Base-by-base conservation (phyloP, 2,797 vertebrate genomes). In the Hyperoplus immaculatus region DNA sequence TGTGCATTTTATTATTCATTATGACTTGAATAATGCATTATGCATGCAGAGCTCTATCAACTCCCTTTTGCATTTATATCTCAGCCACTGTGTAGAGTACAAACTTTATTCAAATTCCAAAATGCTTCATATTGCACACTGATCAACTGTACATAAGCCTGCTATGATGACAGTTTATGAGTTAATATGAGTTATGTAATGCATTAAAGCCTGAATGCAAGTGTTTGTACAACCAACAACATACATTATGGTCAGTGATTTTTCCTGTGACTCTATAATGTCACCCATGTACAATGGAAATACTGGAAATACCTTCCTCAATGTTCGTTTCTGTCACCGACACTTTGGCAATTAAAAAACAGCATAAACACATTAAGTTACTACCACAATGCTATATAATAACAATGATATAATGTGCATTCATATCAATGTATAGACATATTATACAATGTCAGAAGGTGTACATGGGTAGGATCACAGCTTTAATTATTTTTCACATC, bases 401-500 rank as follows among this genome's bases (percentile, higher is more conserved):
- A 65, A 84, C 54, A 54, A 63, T 72, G 69, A 73, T 87, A 85
- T 78, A 81, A 82, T 88, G 88, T 69, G 81, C 73, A 87, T 82
- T 75, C 53, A 69, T 84, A 84, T 82, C 61, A 79, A 85, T 60
- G 75, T 82, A 85, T 80, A 75, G 81, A 87, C 76, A 88, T 81
- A 83, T 82, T 72, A 78, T 75, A 90, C 87, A 85, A 88, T 83
- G 70, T 80, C 65, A 81, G 81, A 79, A 87, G 69, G 78, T 87
- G 79, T 89, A 88, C 74, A 60, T 49, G 74, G 86, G 71, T 83
- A 58, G 75, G 72, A 88, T 92, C 90, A 93, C 93, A 94, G 90
- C 85, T 93, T 92, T 69, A 88, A 84, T 89, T 81, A 90, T 79
- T 80, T 53, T 89, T 91, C 83, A 93, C 91, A 92, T 89, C 70